Conservation (phyloP, 2,113 vertebrate genomes). For the Arizona elegans region DNA sequence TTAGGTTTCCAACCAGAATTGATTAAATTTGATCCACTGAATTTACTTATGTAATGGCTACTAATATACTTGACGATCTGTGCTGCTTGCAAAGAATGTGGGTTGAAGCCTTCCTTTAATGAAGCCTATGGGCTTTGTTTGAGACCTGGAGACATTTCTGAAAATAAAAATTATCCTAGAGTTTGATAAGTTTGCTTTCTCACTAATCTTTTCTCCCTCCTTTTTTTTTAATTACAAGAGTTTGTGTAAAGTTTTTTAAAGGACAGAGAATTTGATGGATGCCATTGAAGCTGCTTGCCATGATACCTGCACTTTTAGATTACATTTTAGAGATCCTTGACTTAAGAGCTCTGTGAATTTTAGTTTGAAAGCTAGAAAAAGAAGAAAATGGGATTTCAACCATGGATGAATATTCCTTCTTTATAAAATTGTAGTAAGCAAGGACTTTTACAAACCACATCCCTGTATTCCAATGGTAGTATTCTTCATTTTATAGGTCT, state of each 20-base stretch:
- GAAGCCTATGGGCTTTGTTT: neutral
- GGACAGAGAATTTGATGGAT: neutral
- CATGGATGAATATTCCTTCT: neutral
- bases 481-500: constrained; percentile 38
- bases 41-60: neutral
- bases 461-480: constrained; percentile 6
- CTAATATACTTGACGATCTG: neutral
- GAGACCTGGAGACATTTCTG: neutral
- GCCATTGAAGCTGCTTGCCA: neutral
- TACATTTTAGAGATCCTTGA: neutral
- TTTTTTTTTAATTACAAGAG: neutral
- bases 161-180: neutral
- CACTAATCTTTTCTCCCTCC: neutral
- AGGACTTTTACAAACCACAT: constrained; percentile 6
- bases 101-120: neutral
- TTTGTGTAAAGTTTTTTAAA: neutral
- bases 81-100: neutral
- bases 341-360: neutral
- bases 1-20: neutral
- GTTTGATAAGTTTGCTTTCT: neutral
- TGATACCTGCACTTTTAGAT: neutral
- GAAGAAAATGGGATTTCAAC: neutral
- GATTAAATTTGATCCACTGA: neutral
- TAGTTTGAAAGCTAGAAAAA: neutral
- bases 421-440: neutral